Evolutionary conservation across 2,888 invertebrate genomes (phyloP), one percentile per base, ranked within the genome.

Genomic region (Ypsolopha sequella): DNA sequence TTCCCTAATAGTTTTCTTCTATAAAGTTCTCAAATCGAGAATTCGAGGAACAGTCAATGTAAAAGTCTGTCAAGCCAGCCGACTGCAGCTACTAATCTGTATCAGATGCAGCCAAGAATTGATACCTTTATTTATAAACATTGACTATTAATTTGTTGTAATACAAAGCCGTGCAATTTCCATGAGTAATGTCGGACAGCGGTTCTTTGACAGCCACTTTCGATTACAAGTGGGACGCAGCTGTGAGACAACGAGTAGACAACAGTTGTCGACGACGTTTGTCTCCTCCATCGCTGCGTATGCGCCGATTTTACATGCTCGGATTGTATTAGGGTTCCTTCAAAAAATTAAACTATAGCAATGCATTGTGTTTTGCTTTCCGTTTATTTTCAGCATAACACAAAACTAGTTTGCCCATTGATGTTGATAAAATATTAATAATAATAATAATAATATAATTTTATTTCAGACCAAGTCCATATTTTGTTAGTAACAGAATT

Each of bases 241-340:
- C 85, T 86, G 85, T 76, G 36, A 9, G 77, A 70, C 58, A 79
- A 80, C 79, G 68, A 70, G 74, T 73, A 81, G 84, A 84, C 85
- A 81, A 79, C 85, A 84, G 81, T 82, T 82, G 85, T 77, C 75
- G 67, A 60, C 75, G 71, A 70, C 73, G 77, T 71, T 75, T 66
- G 64, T 62, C 34, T 11, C 39, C 11, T 7, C 48, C 10, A 9
- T 33, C 13, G 8, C 71, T 69, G 70, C 64, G 64, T 62, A 66
- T 75, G 72, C 73, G 67, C 57, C 60, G 65, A 63, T 62, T 51
- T 43, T 13, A 13, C 13, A 8, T n/a, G 11, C 43, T 39, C 11
- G 2, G n/a, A 39, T n/a, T 39, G n/a, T n/a, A 3, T 39, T 3
- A 9, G 10, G 9, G 39, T 11, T 39, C 39, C 9, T 3, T 39